phyloP scores from a whole-genome alignment of 2,113 vertebrate species.

The Corythaeola cristata region DNA sequence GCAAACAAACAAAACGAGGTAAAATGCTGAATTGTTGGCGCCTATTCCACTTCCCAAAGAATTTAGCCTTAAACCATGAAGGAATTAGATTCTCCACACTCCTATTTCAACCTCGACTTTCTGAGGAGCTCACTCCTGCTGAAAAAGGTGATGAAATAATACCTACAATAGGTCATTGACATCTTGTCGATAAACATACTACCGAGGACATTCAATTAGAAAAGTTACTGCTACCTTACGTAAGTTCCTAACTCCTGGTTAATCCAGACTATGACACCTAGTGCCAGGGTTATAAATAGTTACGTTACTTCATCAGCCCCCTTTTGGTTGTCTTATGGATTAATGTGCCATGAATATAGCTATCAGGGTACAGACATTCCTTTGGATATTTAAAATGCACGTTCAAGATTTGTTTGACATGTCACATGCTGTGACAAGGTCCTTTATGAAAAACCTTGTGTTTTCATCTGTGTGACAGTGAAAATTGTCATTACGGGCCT shows the following conservation, averaged over 20 bases:
- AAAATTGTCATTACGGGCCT: not conserved
- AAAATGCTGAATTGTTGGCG: not conserved
- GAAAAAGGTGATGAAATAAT: not conserved
- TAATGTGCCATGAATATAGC: not conserved
- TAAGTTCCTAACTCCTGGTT: conserved; percentile 25
- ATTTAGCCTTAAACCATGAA: not conserved
- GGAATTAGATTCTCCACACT: not conserved
- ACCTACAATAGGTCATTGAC: not conserved
- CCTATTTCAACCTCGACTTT: not conserved
- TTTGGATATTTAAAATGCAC: not conserved
- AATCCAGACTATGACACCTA: not conserved
- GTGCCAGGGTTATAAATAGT: conserved; percentile 20
- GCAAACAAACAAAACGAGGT: not conserved
- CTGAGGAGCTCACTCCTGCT: not conserved
- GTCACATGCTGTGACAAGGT: conserved; percentile 29
- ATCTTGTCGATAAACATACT: not conserved
- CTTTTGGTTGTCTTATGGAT: conserved; percentile 1
- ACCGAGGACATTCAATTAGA: not conserved
- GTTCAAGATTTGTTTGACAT: not conserved
- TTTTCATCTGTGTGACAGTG: not conserved
- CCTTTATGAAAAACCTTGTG: not conserved
- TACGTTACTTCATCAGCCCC: conserved; percentile 17
- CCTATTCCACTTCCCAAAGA: not conserved
- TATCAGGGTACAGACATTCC: not conserved
- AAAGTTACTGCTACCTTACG: conserved; percentile 28